phyloP scores from a whole-genome alignment of 1,140 invertebrate species.

The Caenorhabditis briggsae region DNA sequence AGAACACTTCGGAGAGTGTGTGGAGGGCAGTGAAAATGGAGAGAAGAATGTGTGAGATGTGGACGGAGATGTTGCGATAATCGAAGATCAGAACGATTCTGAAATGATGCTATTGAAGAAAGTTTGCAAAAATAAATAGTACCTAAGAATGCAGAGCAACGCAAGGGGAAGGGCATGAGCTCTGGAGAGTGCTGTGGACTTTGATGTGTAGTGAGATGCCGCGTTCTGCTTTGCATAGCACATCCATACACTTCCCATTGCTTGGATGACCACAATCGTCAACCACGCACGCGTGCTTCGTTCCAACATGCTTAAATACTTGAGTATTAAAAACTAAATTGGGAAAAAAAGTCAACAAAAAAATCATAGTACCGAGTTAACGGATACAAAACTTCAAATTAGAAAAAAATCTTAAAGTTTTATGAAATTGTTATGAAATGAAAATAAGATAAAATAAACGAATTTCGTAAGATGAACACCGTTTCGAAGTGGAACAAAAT shows the following conservation, averaged over 20 bases:
- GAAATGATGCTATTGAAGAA: background rate
- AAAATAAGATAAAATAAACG: too few relatives aligned
- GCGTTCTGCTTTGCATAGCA: conserved; percentile 29
- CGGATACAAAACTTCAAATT: background rate
- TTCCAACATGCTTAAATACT: background rate
- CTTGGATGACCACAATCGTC: conserved; percentile 20
- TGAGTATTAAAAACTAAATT: background rate
- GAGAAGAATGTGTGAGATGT: conserved; percentile 20
- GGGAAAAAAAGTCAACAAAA: background rate
- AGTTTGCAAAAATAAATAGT: background rate
- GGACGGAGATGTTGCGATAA: conserved; percentile 15
- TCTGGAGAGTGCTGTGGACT: background rate
- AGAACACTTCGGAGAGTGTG: conserved; percentile 22
- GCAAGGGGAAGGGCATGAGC: conserved; percentile 30
- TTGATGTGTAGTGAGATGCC: conserved; percentile 17
- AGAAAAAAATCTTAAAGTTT: background rate
- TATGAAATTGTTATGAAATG: too few relatives aligned
- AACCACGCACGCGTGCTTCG: conserved; percentile 18
- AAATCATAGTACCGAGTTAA: background rate
- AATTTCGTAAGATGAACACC: background rate
- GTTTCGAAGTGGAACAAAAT: conserved; percentile 7
- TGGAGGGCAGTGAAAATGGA: conserved; percentile 20
- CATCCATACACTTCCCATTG: conserved; percentile 50
- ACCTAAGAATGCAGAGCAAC: conserved; percentile 26
- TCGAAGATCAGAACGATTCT: conserved; percentile 41